Evolutionary conservation across 1,140 invertebrate genomes (phyloP).

Genomic region (Grapholita molesta): DNA sequence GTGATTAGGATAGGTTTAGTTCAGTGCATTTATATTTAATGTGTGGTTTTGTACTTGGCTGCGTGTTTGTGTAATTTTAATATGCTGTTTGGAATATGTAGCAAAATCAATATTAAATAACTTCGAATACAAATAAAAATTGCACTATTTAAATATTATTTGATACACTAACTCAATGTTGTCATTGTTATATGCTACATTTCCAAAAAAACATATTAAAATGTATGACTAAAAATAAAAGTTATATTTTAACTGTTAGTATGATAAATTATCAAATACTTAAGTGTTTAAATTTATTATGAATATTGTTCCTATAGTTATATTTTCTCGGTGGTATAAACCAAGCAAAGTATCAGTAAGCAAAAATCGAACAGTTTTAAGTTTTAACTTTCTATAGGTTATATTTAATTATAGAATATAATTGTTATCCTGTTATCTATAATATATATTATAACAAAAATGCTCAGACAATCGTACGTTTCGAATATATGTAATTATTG

Average conservation of each 20-base stretch:
- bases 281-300: background rate
- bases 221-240: conserved; percentile 20
- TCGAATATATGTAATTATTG: background rate
- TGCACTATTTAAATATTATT: background rate
- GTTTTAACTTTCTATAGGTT: background rate
- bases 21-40: conserved; percentile 11
- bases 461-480: background rate
- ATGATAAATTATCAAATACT: conserved; percentile 19
- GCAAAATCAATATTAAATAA: background rate
- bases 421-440: no score
- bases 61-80: conserved; percentile 7
- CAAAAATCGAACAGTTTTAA: background rate
- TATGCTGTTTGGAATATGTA: conserved; percentile 11
- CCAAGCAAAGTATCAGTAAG: background rate
- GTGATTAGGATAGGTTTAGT: no score
- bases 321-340: background rate
- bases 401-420: no score
- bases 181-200: background rate
- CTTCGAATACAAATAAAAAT: background rate
- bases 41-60: background rate
- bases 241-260: conserved; percentile 13
- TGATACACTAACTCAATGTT: background rate
- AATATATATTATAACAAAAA: background rate
- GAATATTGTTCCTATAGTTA: conserved; percentile 7
- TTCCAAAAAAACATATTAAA: conserved; percentile 16